Evolutionary conservation across 2,888 invertebrate species (phyloP), one percentile per base, ranked within the genome.

Genomic region (Eristalis pertinax): DNA sequence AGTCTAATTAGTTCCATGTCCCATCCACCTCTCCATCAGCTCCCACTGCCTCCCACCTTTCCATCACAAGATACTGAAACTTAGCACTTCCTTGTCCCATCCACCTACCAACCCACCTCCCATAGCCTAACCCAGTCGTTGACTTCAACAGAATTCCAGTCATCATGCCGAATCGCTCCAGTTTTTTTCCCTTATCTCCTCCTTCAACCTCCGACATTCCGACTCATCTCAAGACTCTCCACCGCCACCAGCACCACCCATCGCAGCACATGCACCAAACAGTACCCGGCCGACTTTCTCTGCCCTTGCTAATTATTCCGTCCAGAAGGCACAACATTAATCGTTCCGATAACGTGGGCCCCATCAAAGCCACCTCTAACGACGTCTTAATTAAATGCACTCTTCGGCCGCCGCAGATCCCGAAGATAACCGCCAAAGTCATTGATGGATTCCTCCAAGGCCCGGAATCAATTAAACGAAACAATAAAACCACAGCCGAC

Each of bases 401-500:
- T 24, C 60, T 13, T 26, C 26, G 15, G 11, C 13, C 13, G 24
- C 26, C 13, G 24, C 26, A 26, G 68, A 80, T 80, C 15, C 35
- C 22, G 32, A 26, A 74, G 70, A 82, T 70, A 67, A 29, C 65
- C 19, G 43, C n/a, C 43, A 58, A 24, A 24, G 7, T 11, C 60
- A 60, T 11, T 26, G 60, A 60, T 26, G 26, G 26, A 68, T n/a
- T 67, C 29, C 29, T 65, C 64, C 60, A 43, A 8, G 50, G 43
- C 43, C 15, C 67, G 38, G 70, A 75, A 75, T 75, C 70, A 79
- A 84, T 76, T 67, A 84, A 84, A 67, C 58, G 24, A 22, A 26
- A 43, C 62, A 72, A 56, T 75, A 69, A 84, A 84, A 68, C 41
- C 69, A 2, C 29, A 38, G 50, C 41, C 63, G 58, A n/a, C n/a